Base-by-base conservation (phyloP, 2,797 vertebrate genomes). In the Falco cherrug region DNA sequence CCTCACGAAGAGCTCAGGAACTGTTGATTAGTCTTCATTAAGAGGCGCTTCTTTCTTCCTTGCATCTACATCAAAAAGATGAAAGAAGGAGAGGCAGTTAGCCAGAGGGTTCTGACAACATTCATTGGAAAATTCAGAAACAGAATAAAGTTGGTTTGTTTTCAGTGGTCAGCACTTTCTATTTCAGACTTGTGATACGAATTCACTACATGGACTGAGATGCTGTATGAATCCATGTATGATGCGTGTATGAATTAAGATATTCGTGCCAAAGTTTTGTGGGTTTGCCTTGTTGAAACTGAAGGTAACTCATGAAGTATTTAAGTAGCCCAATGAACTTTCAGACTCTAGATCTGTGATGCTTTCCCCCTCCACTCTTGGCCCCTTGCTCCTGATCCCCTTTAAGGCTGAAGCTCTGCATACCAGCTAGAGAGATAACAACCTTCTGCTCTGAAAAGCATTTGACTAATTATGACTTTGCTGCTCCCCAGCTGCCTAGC, bases 41-140 rank as follows among this genome's bases (percentile, higher is more conserved):
- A 97, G 97, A 91, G 97, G 76, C 84, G 97, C 89, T 95, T 98
- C 98, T 73, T 96, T 97, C 94, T 98, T 98, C 74, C 97, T 98
- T 57, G 96, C 63, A 63, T 97, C 97, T 97, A 56, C 41, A 94
- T 47, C 2, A n/a, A 87, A 82, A 89, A 84, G 50, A 91, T 79
- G 11, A 61, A 68, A 79, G 84, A 64, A 51, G 14, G 22, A 75
- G 11, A 76, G 35, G 24, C 12, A 10, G 63, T 94, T 94, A 91
- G 47, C 16, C 10, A 51, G 6, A 50, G 12, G 3, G 1, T 65
- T 95, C 68, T 63, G 22, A 56, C 10, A 76, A 13, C 17, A 41
- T 13, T 78, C 31, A 70, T 39, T 29, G 53, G 39, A 77, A 87
- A 93, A 87, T 16, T 67, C 37, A 76, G 53, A 63, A 64, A 67